A percentile compares a stretch with the other conserved stretches of the same genome.
Conservation (phyloP, 2,797 vertebrate genomes). For the Xenops minutus region DNA sequence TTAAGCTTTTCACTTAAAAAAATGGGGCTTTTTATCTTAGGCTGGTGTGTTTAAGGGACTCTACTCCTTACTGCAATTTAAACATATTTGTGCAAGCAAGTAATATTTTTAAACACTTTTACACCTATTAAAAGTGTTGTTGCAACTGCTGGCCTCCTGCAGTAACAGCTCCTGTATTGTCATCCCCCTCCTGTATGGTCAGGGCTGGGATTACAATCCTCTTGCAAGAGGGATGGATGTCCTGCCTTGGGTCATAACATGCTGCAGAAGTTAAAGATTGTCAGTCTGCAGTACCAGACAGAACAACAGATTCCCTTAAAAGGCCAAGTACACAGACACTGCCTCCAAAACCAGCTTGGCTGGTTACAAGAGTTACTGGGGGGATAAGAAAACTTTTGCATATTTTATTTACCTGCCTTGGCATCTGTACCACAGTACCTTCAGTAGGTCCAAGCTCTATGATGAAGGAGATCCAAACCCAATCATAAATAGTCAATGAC, state of each 20-base stretch:
- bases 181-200: neutral
- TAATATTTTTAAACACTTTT: constrained; percentile 1
- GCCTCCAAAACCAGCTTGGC: neutral
- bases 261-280: neutral
- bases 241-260: neutral
- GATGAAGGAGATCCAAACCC: neutral
- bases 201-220: neutral
- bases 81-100: neutral
- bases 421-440: neutral
- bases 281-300: neutral
- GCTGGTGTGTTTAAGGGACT: neutral
- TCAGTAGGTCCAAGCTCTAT: neutral
- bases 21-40: neutral
- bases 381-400: neutral
- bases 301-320: neutral
- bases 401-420: neutral
- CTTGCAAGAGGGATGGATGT: neutral
- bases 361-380: neutral
- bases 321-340: neutral
- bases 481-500: neutral
- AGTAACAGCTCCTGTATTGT: neutral
- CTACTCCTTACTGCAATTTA: neutral
- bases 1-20: constrained; percentile 51
- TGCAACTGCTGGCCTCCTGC: neutral
- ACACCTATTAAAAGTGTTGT: neutral